Conservation (phyloP, 2,113 vertebrate species). For the Panthera tigris region DNA sequence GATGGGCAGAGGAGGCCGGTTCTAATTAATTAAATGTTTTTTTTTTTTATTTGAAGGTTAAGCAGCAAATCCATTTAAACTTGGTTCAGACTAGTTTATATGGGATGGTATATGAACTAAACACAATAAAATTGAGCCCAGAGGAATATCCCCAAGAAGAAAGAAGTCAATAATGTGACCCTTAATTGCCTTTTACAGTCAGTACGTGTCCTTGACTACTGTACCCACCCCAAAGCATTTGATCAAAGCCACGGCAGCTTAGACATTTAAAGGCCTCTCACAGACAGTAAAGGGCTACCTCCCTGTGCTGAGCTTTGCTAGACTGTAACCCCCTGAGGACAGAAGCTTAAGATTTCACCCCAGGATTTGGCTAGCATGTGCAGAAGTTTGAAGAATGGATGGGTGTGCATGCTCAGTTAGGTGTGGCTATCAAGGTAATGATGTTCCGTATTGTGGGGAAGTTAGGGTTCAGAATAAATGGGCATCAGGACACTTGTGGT, state of each 20-base stretch:
- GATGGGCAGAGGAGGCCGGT: neutral
- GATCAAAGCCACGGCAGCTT: neutral
- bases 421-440: neutral
- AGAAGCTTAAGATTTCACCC: neutral
- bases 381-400: neutral
- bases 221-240: neutral
- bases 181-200: slow-evolving; percentile 49
- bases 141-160: slow-evolving; percentile 29
- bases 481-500: neutral
- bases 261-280: neutral
- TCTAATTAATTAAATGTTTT: slow-evolving; percentile 53
- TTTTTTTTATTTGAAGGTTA: slow-evolving; percentile 56
- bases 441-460: neutral
- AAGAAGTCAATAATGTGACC: slow-evolving; percentile 52
- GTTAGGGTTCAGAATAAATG: neutral
- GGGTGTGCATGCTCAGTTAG: neutral
- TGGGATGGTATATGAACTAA: slow-evolving; percentile 54
- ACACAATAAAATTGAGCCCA: slow-evolving; percentile 64
- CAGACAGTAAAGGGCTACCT: neutral
- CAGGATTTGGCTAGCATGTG: neutral
- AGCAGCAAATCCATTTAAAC: slow-evolving; percentile 65
- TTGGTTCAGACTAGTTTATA: slow-evolving; percentile 57
- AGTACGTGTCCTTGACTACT: neutral
- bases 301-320: neutral
- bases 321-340: neutral